A percentile compares a stretch with the other conserved stretches of the same genome.
These are phyloP conservation scores for Colletes latitarsis DNA, from an alignment of 1,140 invertebrate genomes.

Conservation along the genomic window DNA sequence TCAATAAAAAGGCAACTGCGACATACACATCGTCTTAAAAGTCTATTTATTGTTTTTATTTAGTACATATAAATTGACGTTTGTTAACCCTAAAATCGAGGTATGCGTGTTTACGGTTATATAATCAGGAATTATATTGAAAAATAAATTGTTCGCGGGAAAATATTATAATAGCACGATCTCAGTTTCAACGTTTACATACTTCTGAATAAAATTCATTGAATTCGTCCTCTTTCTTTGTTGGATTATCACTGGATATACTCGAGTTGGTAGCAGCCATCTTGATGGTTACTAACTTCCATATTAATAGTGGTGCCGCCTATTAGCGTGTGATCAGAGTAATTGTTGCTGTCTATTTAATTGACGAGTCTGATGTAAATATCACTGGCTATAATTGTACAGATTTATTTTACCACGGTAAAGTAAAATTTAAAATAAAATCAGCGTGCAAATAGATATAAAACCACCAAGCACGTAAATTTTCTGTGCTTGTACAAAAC, in stretches of 20 bases:
- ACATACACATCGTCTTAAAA: background rate
- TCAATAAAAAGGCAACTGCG: background rate
- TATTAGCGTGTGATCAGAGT: background rate
- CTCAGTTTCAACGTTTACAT: slow-evolving; percentile 59
- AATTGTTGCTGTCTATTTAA: background rate
- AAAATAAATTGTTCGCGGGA: background rate
- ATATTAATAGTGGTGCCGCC: slow-evolving; percentile 32
- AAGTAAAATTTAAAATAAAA: background rate
- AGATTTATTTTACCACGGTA: background rate
- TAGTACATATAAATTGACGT: slow-evolving; percentile 34
- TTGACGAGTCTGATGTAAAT: background rate
- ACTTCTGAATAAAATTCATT: slow-evolving; percentile 87
- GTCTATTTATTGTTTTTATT: slow-evolving; percentile 22
- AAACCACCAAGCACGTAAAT: background rate
- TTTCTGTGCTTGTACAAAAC: background rate
- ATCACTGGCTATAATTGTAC: background rate
- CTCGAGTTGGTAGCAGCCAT: slow-evolving; percentile 78
- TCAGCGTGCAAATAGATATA: background rate
- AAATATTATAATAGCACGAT: background rate
- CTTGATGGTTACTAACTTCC: slow-evolving; percentile 64
- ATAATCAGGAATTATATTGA: background rate
- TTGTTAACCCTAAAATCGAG: slow-evolving; percentile 31
- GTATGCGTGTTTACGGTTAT: slow-evolving; percentile 6
- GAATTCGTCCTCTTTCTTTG: slow-evolving; percentile 84
- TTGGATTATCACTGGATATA: slow-evolving; percentile 73